These are phyloP conservation scores for Ammospiza maritima DNA, from an alignment of 2,797 vertebrate species.

Conservation along the genomic window DNA sequence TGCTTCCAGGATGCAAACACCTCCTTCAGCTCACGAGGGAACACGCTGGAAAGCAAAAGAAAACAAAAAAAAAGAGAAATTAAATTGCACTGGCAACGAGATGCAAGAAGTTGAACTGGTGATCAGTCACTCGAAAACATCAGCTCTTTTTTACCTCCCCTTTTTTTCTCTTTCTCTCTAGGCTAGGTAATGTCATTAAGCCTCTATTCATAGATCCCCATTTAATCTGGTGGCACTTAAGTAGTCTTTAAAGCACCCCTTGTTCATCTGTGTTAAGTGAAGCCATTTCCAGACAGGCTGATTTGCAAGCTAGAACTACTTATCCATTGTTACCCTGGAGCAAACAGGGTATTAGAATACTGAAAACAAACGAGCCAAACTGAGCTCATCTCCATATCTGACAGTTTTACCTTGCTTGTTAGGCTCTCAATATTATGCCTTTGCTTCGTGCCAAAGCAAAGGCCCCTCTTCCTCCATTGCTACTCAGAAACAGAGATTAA, in stretches of 20 bases:
- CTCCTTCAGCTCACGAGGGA: slow-evolving; percentile 95
- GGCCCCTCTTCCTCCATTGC: not conserved
- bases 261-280: not conserved
- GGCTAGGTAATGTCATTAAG: slow-evolving; percentile 35
- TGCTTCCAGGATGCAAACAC: slow-evolving; percentile 96
- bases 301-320: not conserved
- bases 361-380: not conserved
- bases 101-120: not conserved
- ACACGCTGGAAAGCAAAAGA: slow-evolving; percentile 80
- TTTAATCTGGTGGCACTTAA: slow-evolving; percentile 28
- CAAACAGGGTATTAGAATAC: not conserved
- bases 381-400: not conserved
- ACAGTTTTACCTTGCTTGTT: not conserved
- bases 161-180: slow-evolving; percentile 1
- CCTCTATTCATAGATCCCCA: slow-evolving; percentile 34
- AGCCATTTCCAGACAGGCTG: not conserved
- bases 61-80: not conserved
- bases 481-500: not conserved
- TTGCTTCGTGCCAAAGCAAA: not conserved
- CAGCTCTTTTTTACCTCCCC: not conserved
- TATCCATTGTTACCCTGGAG: not conserved
- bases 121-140: not conserved
- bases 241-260: slow-evolving; percentile 4
- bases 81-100: not conserved
- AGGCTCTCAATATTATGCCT: not conserved